Base-by-base conservation (phyloP, 2,797 vertebrate species). In the Microtus californicus region DNA sequence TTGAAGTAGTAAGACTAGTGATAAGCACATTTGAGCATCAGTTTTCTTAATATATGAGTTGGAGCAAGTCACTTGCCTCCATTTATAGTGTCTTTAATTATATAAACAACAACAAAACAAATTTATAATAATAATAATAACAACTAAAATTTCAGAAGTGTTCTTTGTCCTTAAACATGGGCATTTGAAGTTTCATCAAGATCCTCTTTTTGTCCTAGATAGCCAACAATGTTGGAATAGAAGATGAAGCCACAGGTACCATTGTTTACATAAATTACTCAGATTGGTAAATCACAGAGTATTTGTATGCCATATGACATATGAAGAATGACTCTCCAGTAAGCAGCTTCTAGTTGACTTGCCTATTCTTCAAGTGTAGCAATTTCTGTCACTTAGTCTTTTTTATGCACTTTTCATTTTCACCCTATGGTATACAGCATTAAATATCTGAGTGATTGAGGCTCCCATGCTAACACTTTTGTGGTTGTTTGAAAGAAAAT, bases 11-110 rank as follows among this genome's bases (percentile, higher is more conserved):
- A 25, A 79, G 27, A 71, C 9, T 21, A 89, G 31, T 21, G 23
- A 61, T n/a, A 71, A 90, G 34, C 85, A 82, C 21, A 78, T 59
- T 29, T 82, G 37, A 67, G n/a, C 54, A 94, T 40, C 29, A 90
- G 67, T 29, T 4, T 89, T 95, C 65, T 34, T 56, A 43, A 83
- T 40, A 15, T 37, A 43, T 82, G 45, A 74, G 6, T 81, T 80
- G 43, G 29, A 56, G 40, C 27, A 91, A 91, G 6, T 65, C 48
- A 90, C 45, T 93, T 81, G 48, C 89, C 25, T 81, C 61, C 23
- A 77, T 34, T 89, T 34, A 83, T 21, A 87, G 95, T 87, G 73
- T 87, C 40, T 79, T 63, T 37, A 83, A 85, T 82, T 94, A 89
- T 19, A 87, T 69, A 95, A 82, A 89, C 13, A 63, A 79, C 29